Evolutionary conservation across 1,140 invertebrate genomes (phyloP).

Genomic region (Prorops nasuta): DNA sequence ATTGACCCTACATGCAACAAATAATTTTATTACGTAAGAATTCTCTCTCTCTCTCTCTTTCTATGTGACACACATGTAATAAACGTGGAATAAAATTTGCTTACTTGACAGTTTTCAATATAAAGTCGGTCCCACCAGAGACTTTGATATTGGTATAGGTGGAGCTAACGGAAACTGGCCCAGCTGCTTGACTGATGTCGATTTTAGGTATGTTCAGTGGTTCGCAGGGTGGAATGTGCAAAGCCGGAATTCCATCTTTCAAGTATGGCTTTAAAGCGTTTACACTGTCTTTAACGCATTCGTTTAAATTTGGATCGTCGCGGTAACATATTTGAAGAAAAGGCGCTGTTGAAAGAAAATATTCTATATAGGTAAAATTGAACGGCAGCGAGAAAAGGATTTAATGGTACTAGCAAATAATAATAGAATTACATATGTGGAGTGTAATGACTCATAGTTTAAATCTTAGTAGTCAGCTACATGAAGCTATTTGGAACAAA

Average conservation of each 20-base stretch:
- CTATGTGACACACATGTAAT: too few relatives aligned
- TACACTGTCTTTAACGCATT: conserved; percentile 49
- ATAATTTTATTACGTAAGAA: conserved; percentile 1
- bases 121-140: conserved; percentile 60
- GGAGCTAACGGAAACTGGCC: conserved; percentile 62
- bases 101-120: conserved; percentile 62
- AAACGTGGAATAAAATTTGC: too few relatives aligned
- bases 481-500: not conserved
- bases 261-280: conserved; percentile 55
- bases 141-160: conserved; percentile 62
- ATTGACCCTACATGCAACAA: conserved; percentile 49
- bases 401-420: not conserved
- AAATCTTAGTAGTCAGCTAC: too few relatives aligned
- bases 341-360: conserved; percentile 28
- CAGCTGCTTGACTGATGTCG: conserved; percentile 61
- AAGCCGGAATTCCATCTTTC: conserved; percentile 59
- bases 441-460: not conserved
- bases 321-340: conserved; percentile 62
- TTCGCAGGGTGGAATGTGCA: conserved; percentile 64
- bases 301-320: conserved; percentile 55
- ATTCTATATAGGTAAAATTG: not conserved
- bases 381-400: not conserved
- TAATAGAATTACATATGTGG: not conserved
- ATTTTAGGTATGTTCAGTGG: conserved; percentile 62
- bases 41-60: too few relatives aligned